These are phyloP conservation scores for Dendrophyllia cribrosa DNA, from an alignment of 64 coral and sea anemone genomes.

Conservation along the genomic window DNA sequence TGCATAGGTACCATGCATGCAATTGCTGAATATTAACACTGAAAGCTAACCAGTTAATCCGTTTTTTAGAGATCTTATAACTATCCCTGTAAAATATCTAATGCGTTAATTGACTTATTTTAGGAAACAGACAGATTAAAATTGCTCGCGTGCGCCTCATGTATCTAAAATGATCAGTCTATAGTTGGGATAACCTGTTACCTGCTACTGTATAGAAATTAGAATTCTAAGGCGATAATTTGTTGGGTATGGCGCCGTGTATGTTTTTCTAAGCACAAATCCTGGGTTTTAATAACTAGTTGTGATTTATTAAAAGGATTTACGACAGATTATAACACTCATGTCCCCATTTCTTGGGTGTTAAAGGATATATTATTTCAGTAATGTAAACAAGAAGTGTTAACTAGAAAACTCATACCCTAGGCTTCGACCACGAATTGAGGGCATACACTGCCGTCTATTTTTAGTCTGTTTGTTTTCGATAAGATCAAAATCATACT, in stretches of 20 bases:
- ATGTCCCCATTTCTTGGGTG: neutral
- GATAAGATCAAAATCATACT: neutral
- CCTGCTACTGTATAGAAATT: neutral
- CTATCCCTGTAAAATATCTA: no score
- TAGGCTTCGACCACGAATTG: neutral
- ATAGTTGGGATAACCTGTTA: neutral
- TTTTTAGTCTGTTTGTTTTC: neutral
- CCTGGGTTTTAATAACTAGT: neutral
- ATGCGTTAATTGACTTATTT: neutral
- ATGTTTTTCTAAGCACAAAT: neutral
- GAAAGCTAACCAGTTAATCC: no score
- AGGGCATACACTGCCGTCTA: no score
- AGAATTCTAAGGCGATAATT: neutral
- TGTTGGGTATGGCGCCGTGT: constrained; percentile 18
- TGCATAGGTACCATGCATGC: no score
- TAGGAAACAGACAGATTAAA: neutral
- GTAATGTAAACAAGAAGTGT: neutral
- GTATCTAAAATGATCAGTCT: neutral
- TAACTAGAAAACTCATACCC: neutral
- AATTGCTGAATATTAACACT: no score
- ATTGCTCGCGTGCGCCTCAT: neutral
- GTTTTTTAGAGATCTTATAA: no score
- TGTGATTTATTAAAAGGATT: constrained; percentile 1
- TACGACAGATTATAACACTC: neutral
- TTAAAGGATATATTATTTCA: neutral